Conservation (phyloP, 2,888 invertebrate species). For the Zaprionus lineosus region DNA sequence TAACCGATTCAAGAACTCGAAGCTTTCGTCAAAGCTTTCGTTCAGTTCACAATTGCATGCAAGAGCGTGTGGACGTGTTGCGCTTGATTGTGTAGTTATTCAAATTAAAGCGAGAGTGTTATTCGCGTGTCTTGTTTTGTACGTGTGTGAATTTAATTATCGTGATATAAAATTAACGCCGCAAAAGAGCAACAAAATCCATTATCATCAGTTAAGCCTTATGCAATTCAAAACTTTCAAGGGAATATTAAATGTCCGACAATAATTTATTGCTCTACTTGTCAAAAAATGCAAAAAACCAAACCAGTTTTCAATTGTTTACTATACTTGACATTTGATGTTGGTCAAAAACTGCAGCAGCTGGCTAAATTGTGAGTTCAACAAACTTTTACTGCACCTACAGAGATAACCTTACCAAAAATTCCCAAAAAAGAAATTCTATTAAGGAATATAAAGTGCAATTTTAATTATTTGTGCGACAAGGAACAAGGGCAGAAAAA, state of each 20-base stretch:
- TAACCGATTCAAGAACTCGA: slow-evolving; percentile 38
- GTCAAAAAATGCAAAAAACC: slow-evolving; percentile 11
- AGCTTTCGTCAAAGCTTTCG: slow-evolving; percentile 23
- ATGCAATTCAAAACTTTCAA: slow-evolving; percentile 37
- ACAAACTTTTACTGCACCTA: slow-evolving; percentile 43
- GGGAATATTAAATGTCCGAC: slow-evolving; percentile 38
- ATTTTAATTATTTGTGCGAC: slow-evolving; percentile 41
- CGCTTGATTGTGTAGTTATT: slow-evolving; percentile 18
- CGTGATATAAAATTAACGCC: slow-evolving; percentile 43
- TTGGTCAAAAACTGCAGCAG: slow-evolving; percentile 56
- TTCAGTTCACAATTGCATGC: slow-evolving; percentile 46
- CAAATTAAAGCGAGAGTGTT: slow-evolving; percentile 27
- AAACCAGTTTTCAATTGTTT: slow-evolving; percentile 64
- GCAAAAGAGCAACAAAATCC: slow-evolving; percentile 24
- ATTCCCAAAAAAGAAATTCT: slow-evolving; percentile 13
- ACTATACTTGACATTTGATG: slow-evolving; percentile 41
- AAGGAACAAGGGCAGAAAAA: slow-evolving; percentile 3
- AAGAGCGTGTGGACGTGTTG: slow-evolving; percentile 31
- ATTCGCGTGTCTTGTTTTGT: slow-evolving; percentile 33
- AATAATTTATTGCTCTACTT: slow-evolving; percentile 48
- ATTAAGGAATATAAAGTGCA: slow-evolving; percentile 35
- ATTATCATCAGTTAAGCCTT: slow-evolving; percentile 41
- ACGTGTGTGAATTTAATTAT: slow-evolving; percentile 55
- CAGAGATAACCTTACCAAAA: slow-evolving; percentile 47
- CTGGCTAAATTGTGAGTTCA: slow-evolving; percentile 61